phyloP scores from a whole-genome alignment of 2,888 invertebrate species.

The Caenorhabditis afra region DNA sequence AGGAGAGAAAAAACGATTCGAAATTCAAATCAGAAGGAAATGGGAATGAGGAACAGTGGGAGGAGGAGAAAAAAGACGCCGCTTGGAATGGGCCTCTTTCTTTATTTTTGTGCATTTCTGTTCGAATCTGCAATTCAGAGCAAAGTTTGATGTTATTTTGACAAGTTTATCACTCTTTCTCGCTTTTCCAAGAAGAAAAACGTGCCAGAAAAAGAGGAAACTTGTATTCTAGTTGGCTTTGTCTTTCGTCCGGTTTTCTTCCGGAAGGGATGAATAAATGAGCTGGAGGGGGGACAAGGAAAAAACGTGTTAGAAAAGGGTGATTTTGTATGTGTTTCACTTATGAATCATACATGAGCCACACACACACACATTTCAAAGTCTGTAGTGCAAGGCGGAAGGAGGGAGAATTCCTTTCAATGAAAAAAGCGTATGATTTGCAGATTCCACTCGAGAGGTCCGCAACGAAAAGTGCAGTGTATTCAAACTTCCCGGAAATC shows the following conservation, averaged over 20 bases:
- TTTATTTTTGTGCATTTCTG: too few species aligned
- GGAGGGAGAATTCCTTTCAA: slow-evolving; percentile 1
- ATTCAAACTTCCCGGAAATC: too few species aligned
- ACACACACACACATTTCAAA: slow-evolving; percentile 27
- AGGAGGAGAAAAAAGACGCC: too few species aligned
- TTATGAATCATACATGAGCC: slow-evolving; percentile 43
- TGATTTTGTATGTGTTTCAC: slow-evolving; percentile 35
- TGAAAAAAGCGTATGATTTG: slow-evolving; percentile 14
- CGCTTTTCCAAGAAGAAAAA: slow-evolving; percentile 6
- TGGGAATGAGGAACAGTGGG: too few species aligned
- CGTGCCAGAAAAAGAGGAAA: slow-evolving; percentile 7
- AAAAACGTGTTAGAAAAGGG: slow-evolving; percentile 17
- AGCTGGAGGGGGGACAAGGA: neutral
- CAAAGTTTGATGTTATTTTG: slow-evolving; percentile 3
- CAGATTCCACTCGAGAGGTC: slow-evolving; percentile 11
- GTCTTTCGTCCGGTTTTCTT: neutral
- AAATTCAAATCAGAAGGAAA: too few species aligned
- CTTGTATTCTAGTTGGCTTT: neutral
- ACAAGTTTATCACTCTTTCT: slow-evolving; percentile 30
- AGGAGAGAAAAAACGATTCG: too few species aligned
- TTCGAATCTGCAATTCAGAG: too few species aligned
- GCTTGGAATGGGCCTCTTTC: too few species aligned
- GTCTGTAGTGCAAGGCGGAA: slow-evolving; percentile 23
- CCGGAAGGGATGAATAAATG: slow-evolving; percentile 12
- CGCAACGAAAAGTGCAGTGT: too few species aligned